phyloP scores from a whole-genome alignment of 2,113 vertebrate species.

The Mungos mungo region DNA sequence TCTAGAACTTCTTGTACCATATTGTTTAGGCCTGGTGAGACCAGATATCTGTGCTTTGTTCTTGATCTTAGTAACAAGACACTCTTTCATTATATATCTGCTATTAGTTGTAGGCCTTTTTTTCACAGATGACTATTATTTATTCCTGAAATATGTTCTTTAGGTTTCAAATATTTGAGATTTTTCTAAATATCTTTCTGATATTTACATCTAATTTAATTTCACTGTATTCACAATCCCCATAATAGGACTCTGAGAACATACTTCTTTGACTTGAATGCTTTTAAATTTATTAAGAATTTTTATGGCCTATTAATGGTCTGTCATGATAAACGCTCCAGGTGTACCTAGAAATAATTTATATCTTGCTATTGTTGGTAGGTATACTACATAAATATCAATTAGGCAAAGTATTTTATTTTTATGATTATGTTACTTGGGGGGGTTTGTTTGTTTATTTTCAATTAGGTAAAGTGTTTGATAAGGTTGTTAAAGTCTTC shows the following conservation, averaged over 20 bases:
- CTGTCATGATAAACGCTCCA: background rate
- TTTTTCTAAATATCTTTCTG: conserved; percentile 3
- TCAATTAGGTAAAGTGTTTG: background rate
- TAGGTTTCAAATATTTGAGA: background rate
- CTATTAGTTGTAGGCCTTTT: background rate
- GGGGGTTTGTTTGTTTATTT: background rate
- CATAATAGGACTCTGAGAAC: background rate
- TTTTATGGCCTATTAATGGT: background rate
- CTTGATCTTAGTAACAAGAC: background rate
- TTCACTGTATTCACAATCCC: background rate
- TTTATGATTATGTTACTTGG: background rate
- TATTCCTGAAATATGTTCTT: background rate
- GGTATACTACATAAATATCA: background rate
- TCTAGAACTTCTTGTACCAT: background rate
- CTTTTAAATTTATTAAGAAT: background rate
- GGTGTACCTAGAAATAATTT: background rate
- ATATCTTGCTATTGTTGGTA: background rate
- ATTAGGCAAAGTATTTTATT: background rate
- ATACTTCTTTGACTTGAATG: background rate
- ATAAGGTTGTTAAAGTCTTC: background rate
- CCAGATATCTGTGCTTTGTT: background rate
- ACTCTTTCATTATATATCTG: background rate
- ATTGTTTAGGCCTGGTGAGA: background rate
- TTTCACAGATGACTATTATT: background rate
- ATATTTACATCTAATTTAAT: background rate